These are phyloP conservation scores for Galendromus occidentalis DNA, from an alignment of 1,140 invertebrate genomes.

Conservation along the genomic window DNA sequence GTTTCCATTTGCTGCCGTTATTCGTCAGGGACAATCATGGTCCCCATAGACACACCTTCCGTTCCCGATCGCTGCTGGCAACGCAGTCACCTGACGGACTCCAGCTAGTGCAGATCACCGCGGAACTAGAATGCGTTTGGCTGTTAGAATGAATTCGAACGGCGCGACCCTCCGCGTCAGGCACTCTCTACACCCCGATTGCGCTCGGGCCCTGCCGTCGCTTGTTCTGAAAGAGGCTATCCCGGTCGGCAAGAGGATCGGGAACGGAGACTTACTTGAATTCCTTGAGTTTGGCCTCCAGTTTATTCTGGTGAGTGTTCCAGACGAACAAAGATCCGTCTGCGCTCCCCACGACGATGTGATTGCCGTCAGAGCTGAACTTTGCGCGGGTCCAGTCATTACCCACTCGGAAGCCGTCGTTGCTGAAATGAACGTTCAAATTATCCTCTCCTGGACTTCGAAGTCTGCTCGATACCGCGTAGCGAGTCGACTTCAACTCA, in stretches of 20 bases:
- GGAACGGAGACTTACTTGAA: slow-evolving; percentile 52
- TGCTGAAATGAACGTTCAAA: slow-evolving; percentile 44
- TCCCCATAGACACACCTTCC: background rate
- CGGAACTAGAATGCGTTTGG: slow-evolving; percentile 4
- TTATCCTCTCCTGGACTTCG: too few species aligned
- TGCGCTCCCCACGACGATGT: slow-evolving; percentile 65
- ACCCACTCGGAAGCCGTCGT: slow-evolving; percentile 79
- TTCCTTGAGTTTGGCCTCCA: slow-evolving; percentile 67
- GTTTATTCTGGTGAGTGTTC: slow-evolving; percentile 52
- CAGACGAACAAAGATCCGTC: slow-evolving; percentile 82
- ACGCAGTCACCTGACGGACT: background rate
- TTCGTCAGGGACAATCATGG: background rate
- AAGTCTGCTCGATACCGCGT: too few species aligned
- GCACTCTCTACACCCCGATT: slow-evolving; percentile 10
- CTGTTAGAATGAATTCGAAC: too few species aligned
- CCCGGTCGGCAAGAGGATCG: background rate
- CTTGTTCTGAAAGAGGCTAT: background rate
- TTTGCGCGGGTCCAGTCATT: slow-evolving; percentile 79
- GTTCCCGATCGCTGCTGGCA: background rate
- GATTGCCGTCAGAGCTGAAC: slow-evolving; percentile 72
- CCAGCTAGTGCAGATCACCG: slow-evolving; percentile 11
- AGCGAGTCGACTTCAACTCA: too few species aligned
- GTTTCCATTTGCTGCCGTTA: too few species aligned
- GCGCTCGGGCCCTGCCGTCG: background rate
- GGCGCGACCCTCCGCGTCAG: too few species aligned